Evolutionary conservation across 2,888 invertebrate species (phyloP).

Genomic region (Scaptomyza tumidula): DNA sequence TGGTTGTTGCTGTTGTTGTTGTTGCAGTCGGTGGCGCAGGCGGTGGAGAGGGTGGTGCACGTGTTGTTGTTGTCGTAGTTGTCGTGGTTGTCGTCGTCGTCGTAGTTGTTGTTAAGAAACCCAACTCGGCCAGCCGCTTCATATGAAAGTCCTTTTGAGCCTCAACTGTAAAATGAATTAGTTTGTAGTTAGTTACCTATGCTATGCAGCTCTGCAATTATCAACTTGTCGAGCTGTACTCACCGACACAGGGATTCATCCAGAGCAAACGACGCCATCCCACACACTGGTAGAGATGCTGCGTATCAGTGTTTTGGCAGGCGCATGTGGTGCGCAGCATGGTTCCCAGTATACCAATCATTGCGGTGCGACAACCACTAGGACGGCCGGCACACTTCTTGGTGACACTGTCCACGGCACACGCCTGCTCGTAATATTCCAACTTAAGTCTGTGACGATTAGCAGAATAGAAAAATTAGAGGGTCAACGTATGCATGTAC

Average conservation of each 20-base stretch:
- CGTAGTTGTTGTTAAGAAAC: conserved; percentile 85
- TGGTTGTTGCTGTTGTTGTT: conserved; percentile 80
- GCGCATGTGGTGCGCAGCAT: conserved; percentile 94
- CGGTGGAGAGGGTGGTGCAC: conserved; percentile 69
- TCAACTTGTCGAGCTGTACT: conserved; percentile 82
- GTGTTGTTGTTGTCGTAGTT: conserved; percentile 84
- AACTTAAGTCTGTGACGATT: conserved; percentile 88
- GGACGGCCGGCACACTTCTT: conserved; percentile 95
- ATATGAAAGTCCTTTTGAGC: conserved; percentile 95
- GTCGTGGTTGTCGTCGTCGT: conserved; percentile 85
- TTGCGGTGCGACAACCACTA: conserved; percentile 92
- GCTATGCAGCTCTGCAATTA: conserved; percentile 10
- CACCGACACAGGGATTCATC: conserved; percentile 97
- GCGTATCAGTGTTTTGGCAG: conserved; percentile 93
- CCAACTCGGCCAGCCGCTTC: conserved; percentile 86
- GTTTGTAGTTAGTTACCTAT: not conserved
- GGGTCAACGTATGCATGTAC: conserved; percentile 32
- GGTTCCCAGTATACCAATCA: conserved; percentile 95
- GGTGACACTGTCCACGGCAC: conserved; percentile 95
- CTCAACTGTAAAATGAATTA: conserved; percentile 87
- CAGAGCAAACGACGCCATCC: conserved; percentile 96
- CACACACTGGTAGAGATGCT: conserved; percentile 93
- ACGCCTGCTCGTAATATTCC: conserved; percentile 95
- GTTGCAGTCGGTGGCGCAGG: conserved; percentile 78
- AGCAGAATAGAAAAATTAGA: conserved; percentile 5